Evolutionary conservation across 2,113 vertebrate genomes (phyloP), one percentile per base, ranked within the genome.

Genomic region (Urocynchramus pylzowi): DNA sequence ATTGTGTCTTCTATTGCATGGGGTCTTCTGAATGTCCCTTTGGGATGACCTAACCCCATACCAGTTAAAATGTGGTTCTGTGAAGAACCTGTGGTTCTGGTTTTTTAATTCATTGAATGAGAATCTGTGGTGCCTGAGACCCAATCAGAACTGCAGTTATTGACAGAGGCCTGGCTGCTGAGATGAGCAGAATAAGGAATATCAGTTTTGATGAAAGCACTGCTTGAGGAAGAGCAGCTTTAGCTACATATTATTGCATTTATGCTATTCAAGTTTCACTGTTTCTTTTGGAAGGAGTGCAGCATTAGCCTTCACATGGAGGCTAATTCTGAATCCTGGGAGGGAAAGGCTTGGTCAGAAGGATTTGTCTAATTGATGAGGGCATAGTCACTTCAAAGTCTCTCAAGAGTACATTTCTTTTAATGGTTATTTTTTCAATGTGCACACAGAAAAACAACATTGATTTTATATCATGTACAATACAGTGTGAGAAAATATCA

Each of bases 1-100:
- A 47, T 47, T 1, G 0, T 31, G 28, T 37, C 24, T 76, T 64
- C 13, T 54, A 54, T 30, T 0, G 1, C 9, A 35, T 0, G 1
- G 1, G 39, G 22, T 11, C 21, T 86, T 61, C 42, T 65, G 27
- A 67, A 44, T 13, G 16, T 28, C 5, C 16, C 33, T 81, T 71
- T 42, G 59, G 52, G 27, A 35, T 11, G 5, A 61, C 7, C 17
- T 39, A 75, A 33, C 17, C 56, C 7, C 28, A 16, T 23, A 50
- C 0, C 15, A 64, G 16, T 68, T 39, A 22, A 89, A 77, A 39
- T 1, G 4, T 28, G 13, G 4, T 42, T 42, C 35, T 84, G 19
- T 35, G n/a, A n/a, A n/a, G n/a, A n/a, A n/a, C n/a, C n/a, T n/a
- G n/a, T n/a, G n/a, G n/a, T n/a, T n/a, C n/a, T n/a, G 11, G 0